Conservation (phyloP, 2,113 vertebrate species). For the Andinoacara biseriatus region DNA sequence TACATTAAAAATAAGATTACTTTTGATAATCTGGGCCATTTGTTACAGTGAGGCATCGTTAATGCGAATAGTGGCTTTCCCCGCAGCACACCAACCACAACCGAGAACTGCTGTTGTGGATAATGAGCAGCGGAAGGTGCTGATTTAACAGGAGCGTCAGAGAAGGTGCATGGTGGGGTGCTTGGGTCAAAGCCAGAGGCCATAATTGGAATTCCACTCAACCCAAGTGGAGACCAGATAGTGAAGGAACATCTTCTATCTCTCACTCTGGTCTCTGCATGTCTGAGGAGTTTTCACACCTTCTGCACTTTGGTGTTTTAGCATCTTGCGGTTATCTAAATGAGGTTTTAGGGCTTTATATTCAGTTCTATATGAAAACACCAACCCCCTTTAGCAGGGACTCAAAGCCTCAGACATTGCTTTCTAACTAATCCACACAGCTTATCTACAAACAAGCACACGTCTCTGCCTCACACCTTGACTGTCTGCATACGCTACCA, state of each 20-base stretch:
- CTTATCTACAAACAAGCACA: slow-evolving; percentile 21
- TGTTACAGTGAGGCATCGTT: slow-evolving; percentile 29
- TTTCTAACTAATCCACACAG: neutral
- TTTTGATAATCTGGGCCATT: neutral
- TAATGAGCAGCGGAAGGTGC: slow-evolving; percentile 50
- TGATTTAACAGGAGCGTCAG: slow-evolving; percentile 56
- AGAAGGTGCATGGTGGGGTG: slow-evolving; percentile 8
- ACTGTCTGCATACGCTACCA: neutral
- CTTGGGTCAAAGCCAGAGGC: slow-evolving; percentile 23
- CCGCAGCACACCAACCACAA: slow-evolving; percentile 12
- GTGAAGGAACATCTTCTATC: slow-evolving; percentile 1
- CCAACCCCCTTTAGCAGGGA: neutral
- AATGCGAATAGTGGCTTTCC: slow-evolving; percentile 3
- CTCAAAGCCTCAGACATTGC: slow-evolving; percentile 18
- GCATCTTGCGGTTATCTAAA: neutral
- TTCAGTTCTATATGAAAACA: neutral
- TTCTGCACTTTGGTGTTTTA: neutral
- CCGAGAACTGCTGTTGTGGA: slow-evolving; percentile 9
- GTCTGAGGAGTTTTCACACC: neutral
- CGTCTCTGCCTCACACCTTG: neutral
- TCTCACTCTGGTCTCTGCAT: neutral
- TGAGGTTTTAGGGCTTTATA: neutral
- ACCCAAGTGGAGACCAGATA: slow-evolving; percentile 24
- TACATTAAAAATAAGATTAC: neutral
- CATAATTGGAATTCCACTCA: slow-evolving; percentile 57